Conservation (phyloP, 37 sponge, comb jelly and placozoan species). For the Bolinopsis microptera region DNA sequence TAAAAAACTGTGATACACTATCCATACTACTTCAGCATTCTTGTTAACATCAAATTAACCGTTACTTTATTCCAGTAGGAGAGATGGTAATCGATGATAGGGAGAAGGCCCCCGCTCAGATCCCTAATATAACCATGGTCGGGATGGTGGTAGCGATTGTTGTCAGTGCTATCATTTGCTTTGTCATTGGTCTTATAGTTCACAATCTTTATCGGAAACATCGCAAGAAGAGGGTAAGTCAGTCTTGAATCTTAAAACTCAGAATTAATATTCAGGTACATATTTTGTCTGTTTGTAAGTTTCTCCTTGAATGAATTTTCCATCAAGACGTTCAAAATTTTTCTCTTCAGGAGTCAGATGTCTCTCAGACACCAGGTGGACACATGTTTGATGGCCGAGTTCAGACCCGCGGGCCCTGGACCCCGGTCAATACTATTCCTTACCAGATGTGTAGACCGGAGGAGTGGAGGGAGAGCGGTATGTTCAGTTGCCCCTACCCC, state of each 20-base stretch:
- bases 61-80: constrained; percentile 40
- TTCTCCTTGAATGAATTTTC: too few species aligned
- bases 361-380: constrained; percentile 28
- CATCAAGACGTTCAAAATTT: too few species aligned
- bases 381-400: background rate
- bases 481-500: constrained; percentile 14
- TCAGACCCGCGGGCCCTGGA: constrained; percentile 25
- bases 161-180: constrained; percentile 50
- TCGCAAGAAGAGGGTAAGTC: constrained; percentile 45
- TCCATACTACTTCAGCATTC: too few species aligned
- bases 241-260: too few species aligned
- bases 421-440: constrained; percentile 50
- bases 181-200: background rate
- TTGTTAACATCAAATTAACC: too few species aligned
- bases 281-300: background rate
- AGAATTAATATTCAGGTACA: too few species aligned
- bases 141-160: constrained; percentile 64
- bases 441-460: constrained; percentile 57
- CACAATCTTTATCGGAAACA: constrained; percentile 56
- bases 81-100: background rate
- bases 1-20: too few species aligned
- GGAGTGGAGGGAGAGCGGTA: constrained; percentile 38
- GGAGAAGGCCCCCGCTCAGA: background rate
- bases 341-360: constrained; percentile 1
- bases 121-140: constrained; percentile 37